A percentile compares a stretch with the other conserved stretches of the same genome.
Conservation (phyloP, 2,113 vertebrate species). For the Archilochus colubris region DNA sequence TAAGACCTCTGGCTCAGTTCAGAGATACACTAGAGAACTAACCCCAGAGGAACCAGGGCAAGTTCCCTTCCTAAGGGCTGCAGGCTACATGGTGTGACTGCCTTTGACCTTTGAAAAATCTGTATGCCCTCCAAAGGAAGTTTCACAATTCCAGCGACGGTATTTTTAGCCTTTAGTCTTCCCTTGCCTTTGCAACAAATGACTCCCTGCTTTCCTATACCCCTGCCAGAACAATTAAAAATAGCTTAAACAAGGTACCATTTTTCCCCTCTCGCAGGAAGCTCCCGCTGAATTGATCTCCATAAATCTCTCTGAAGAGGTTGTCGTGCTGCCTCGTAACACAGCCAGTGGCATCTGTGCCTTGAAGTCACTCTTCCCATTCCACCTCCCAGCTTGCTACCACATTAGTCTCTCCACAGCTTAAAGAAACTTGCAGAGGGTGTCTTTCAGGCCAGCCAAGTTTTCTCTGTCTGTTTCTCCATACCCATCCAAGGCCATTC, state of each 20-base stretch:
- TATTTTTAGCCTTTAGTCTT: constrained; percentile 58
- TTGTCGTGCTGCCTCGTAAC: background rate
- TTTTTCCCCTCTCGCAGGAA: constrained; percentile 17
- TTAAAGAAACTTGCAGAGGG: background rate
- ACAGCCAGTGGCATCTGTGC: fast-evolving
- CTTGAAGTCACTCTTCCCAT: constrained; percentile 3
- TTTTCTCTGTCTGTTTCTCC: fast-evolving
- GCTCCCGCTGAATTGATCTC: constrained; percentile 6
- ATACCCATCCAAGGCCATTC: background rate
- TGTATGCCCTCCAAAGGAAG: constrained; percentile 21
- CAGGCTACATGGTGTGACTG: background rate
- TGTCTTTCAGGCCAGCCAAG: constrained; percentile 1
- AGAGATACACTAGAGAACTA: background rate
- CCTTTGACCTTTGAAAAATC: background rate
- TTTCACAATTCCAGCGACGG: background rate
- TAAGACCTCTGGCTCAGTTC: background rate
- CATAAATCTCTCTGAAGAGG: constrained; percentile 29
- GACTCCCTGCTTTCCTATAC: constrained; percentile 24
- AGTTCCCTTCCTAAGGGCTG: background rate
- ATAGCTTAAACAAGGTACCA: background rate
- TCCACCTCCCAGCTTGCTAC: background rate
- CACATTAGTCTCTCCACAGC: background rate
- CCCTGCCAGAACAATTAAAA: background rate
- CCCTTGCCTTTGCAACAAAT: background rate
- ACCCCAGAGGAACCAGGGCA: background rate